phyloP scores from a whole-genome alignment of 2,113 vertebrate species.

The Xyliphius kryptos region DNA sequence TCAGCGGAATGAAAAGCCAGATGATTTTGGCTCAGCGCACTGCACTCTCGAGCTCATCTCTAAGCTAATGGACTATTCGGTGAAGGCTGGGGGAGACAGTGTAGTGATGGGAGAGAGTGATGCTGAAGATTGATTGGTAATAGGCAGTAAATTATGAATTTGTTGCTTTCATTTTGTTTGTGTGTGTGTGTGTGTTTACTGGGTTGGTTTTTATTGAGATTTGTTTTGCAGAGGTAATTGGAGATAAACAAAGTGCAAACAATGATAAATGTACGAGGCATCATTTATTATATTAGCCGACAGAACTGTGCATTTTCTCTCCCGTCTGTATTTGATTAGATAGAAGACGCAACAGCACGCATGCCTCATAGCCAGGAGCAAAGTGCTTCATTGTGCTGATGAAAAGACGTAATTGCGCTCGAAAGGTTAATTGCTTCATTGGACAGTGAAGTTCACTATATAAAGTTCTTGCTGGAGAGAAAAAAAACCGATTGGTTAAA shows the following conservation, averaged over 20 bases:
- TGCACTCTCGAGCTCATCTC: slow-evolving; percentile 16
- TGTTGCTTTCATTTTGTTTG: slow-evolving; percentile 19
- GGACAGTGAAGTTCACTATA: no score
- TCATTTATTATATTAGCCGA: slow-evolving; percentile 24
- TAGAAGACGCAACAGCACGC: no score
- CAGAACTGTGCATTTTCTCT: slow-evolving; percentile 21
- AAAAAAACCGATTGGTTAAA: no score
- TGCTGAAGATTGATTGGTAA: slow-evolving; percentile 38
- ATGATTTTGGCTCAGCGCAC: slow-evolving; percentile 22
- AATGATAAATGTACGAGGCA: slow-evolving; percentile 41
- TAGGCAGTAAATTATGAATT: slow-evolving; percentile 37
- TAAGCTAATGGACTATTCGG: slow-evolving; percentile 33
- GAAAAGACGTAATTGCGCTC: no score
- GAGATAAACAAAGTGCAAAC: slow-evolving; percentile 42
- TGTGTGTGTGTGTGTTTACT: slow-evolving; percentile 5
- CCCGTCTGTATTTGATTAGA: no score
- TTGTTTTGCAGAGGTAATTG: slow-evolving; percentile 36
- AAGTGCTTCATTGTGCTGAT: no score
- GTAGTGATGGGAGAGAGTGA: slow-evolving; percentile 14
- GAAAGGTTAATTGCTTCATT: no score
- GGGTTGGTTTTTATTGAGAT: slow-evolving; percentile 34
- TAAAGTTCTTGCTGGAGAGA: no score
- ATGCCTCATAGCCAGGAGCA: no score
- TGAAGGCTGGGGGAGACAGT: background rate
- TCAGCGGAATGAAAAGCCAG: slow-evolving; percentile 27